Percentiles rank a stretch among this genome's conserved stretches.
Evolutionary conservation across 2,113 vertebrate genomes (phyloP).

Genomic region (Scytalopus superciliaris): DNA sequence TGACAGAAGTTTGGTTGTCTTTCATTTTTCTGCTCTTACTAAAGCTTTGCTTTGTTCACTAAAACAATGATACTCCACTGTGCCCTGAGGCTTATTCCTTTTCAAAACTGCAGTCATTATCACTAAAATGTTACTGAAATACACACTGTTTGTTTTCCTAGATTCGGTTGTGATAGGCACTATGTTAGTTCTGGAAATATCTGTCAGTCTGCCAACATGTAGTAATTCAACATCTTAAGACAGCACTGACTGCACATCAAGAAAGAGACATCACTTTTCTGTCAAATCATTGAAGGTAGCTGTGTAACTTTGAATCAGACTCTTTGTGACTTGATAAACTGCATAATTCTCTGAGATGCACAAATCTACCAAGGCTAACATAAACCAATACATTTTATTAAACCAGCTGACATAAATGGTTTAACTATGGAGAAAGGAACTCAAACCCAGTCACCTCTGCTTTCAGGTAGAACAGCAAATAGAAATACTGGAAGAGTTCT

Average conservation of each 20-base stretch:
- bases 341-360: not conserved
- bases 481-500: not conserved
- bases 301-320: not conserved
- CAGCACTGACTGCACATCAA: not conserved
- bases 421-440: not conserved
- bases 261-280: not conserved
- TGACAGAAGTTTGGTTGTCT: not conserved
- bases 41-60: constrained; percentile 18
- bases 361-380: not conserved
- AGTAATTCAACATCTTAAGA: not conserved
- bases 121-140: not conserved
- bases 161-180: not conserved
- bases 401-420: not conserved
- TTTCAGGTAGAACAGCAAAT: not conserved
- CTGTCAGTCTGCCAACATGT: not conserved
- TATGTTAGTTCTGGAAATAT: not conserved
- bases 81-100: not conserved
- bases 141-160: not conserved
- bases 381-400: not conserved
- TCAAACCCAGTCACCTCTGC: not conserved
- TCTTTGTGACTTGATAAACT: not conserved
- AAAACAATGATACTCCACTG: not conserved
- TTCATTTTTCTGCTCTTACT: not conserved
- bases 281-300: not conserved
- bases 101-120: not conserved